phyloP scores from a whole-genome alignment of 2,113 vertebrate species.

The Coturnix japonica region DNA sequence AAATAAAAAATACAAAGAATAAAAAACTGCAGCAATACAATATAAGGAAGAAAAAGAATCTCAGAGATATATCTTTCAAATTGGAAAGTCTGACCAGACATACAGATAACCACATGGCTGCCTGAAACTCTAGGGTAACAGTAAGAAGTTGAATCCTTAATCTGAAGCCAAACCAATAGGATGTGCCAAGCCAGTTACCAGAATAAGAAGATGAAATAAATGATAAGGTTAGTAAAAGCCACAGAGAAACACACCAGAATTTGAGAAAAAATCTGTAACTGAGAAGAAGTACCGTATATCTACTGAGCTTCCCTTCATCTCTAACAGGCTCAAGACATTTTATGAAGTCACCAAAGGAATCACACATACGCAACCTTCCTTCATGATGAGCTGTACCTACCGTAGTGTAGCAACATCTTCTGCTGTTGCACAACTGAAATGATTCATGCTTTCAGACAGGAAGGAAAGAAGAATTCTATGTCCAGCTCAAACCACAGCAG shows the following conservation, averaged over 20 bases:
- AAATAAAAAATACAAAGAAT: not conserved
- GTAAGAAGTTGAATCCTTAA: not conserved
- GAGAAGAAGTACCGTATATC: not conserved
- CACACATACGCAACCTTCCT: not conserved
- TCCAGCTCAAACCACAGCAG: not conserved
- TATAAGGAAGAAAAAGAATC: not conserved
- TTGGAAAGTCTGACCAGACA: not conserved
- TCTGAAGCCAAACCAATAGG: not conserved
- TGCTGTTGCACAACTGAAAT: not conserved
- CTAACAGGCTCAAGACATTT: rapidly evolving
- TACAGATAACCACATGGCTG: rapidly evolving
- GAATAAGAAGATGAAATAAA: conserved; percentile 12
- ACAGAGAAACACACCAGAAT: not conserved
- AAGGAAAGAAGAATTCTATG: not conserved
- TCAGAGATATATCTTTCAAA: not conserved
- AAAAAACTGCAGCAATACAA: not conserved
- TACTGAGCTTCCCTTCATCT: not conserved
- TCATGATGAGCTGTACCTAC: not conserved
- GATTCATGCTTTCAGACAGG: not conserved
- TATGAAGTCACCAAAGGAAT: not conserved
- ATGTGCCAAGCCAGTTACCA: not conserved
- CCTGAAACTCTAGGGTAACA: not conserved
- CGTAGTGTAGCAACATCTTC: not conserved
- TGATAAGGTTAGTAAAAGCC: conserved; percentile 19
- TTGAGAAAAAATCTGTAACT: not conserved